Conservation (phyloP, 2,888 invertebrate genomes). For the Plagiodera versicolora region DNA sequence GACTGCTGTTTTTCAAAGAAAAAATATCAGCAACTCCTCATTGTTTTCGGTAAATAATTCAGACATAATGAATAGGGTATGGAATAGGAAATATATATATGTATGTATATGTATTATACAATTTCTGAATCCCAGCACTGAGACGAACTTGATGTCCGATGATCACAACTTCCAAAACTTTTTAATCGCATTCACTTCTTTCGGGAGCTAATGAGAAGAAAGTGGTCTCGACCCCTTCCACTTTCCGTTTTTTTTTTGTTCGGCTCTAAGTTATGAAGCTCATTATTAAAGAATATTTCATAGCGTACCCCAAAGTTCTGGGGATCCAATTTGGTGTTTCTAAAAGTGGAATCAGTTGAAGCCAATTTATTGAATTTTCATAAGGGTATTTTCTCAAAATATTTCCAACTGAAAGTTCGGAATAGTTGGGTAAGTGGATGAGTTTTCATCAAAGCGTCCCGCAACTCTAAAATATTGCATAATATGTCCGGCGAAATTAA, state of each 20-base stretch:
- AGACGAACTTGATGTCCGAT: too few relatives aligned
- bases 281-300: slow-evolving; percentile 16
- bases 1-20: too few relatives aligned
- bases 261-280: slow-evolving; percentile 27
- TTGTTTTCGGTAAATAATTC: too few relatives aligned
- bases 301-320: slow-evolving; percentile 7
- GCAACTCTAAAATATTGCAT: too few relatives aligned
- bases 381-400: background rate
- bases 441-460: too few relatives aligned
- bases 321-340: slow-evolving; percentile 7
- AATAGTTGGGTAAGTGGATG: too few relatives aligned
- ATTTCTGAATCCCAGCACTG: background rate
- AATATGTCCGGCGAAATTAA: too few relatives aligned
- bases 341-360: background rate
- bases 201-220: slow-evolving; percentile 37
- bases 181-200: slow-evolving; percentile 38
- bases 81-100: too few relatives aligned
- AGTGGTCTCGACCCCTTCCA: slow-evolving; percentile 31
- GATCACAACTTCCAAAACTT: slow-evolving; percentile 22
- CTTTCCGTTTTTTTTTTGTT: slow-evolving; percentile 25
- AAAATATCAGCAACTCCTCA: too few relatives aligned
- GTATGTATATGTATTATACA: too few relatives aligned
- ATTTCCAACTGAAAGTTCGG: background rate
- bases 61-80: too few relatives aligned
- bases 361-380: background rate